A percentile compares a stretch with the other conserved stretches of the same genome.
Evolutionary conservation across 2,797 vertebrate species (phyloP).

Genomic region (Acanthopagrus latus): DNA sequence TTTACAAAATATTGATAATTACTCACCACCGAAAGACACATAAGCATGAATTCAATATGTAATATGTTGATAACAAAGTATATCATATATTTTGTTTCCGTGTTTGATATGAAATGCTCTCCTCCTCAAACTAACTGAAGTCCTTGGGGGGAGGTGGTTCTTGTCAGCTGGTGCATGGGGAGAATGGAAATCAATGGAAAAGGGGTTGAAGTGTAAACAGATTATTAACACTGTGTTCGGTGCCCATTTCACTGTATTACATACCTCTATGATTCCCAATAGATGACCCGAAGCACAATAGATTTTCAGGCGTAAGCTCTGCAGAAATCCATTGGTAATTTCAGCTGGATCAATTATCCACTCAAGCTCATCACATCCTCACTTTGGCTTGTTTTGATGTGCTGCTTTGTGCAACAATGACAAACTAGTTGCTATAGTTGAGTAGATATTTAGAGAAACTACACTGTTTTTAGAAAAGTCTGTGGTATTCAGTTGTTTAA

Average conservation of each 20-base stretch:
- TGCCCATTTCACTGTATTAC: constrained; percentile 78
- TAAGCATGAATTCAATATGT: constrained; percentile 4
- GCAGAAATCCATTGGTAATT: constrained; percentile 86
- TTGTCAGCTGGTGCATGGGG: constrained; percentile 37
- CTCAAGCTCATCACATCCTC: constrained; percentile 77
- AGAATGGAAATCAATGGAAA: constrained; percentile 79
- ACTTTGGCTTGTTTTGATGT: constrained; percentile 67
- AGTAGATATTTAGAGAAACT: constrained; percentile 26
- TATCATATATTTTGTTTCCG: constrained; percentile 13
- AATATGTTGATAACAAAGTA: neutral
- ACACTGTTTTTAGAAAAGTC: constrained; percentile 12
- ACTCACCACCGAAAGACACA: neutral
- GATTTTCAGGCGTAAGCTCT: constrained; percentile 68
- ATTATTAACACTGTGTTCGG: constrained; percentile 78
- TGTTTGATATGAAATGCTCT: constrained; percentile 19
- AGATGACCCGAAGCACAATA: constrained; percentile 76
- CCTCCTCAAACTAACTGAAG: constrained; percentile 43
- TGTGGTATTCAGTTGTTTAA: constrained; percentile 8
- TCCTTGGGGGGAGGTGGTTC: constrained; percentile 39
- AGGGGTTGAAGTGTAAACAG: constrained; percentile 78
- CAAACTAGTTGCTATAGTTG: constrained; percentile 46
- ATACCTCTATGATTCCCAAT: constrained; percentile 80
- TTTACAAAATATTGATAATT: constrained; percentile 1
- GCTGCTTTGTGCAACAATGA: constrained; percentile 52
- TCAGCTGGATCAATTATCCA: constrained; percentile 84